Percentiles rank a stretch among this genome's conserved stretches.
Evolutionary conservation across 2,888 invertebrate species (phyloP).

Genomic region (Gisinianus flammeolus): DNA sequence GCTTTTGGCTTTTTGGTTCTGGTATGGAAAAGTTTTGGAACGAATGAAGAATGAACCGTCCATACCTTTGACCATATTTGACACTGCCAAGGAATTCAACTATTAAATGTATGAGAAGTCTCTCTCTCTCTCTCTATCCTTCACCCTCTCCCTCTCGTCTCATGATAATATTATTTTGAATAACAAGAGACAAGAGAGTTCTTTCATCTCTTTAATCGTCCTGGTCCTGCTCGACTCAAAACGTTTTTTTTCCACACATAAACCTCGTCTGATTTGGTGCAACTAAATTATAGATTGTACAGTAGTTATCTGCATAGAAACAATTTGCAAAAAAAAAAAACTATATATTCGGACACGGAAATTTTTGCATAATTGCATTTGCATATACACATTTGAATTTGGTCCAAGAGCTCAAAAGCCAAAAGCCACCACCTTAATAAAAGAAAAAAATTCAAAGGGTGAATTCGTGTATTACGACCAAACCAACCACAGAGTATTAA

Average conservation of each 20-base stretch:
- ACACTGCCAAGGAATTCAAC: not conserved
- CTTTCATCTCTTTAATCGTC: not conserved
- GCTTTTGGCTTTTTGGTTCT: not conserved
- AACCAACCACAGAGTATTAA: too few relatives aligned
- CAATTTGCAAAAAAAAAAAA: too few relatives aligned
- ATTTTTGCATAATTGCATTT: too few relatives aligned
- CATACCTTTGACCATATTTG: constrained; percentile 17
- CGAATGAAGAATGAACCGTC: not conserved
- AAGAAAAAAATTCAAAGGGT: too few relatives aligned
- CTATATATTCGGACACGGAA: too few relatives aligned
- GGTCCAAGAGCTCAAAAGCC: too few relatives aligned
- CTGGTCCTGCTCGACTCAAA: not conserved
- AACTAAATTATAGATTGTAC: not conserved
- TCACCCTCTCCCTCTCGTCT: not conserved
- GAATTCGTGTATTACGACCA: too few relatives aligned
- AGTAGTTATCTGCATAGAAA: too few relatives aligned
- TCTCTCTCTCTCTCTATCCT: not conserved
- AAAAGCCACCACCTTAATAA: too few relatives aligned
- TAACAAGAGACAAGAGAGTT: not conserved
- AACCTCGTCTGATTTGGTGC: not conserved
- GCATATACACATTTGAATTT: too few relatives aligned
- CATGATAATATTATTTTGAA: not conserved
- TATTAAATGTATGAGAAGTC: not conserved
- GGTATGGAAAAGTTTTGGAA: not conserved
- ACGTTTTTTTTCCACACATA: not conserved